These are phyloP conservation scores for Myiopsitta monachus DNA, from an alignment of 2,113 vertebrate species.

Conservation along the genomic window DNA sequence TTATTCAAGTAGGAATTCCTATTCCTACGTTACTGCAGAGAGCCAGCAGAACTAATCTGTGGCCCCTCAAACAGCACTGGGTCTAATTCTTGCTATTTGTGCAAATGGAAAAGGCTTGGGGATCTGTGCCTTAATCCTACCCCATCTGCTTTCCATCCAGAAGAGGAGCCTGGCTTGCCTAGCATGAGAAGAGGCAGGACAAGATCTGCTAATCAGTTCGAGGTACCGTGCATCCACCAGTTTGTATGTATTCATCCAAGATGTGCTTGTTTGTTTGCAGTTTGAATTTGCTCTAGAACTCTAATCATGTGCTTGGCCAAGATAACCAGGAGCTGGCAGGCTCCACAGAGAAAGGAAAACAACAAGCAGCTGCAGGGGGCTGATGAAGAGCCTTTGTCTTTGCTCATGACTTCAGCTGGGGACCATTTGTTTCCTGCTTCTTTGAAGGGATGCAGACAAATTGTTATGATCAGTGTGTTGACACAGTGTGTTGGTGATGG, in stretches of 20 bases:
- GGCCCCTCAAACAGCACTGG: neutral
- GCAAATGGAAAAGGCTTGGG: neutral
- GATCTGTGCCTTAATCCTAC: neutral
- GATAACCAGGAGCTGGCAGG: conserved; percentile 41
- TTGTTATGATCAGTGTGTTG: neutral
- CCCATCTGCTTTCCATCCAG: neutral
- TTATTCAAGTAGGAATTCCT: neutral
- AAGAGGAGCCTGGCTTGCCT: neutral
- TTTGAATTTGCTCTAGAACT: conserved; percentile 20
- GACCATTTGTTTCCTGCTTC: conserved; percentile 10
- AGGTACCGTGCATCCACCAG: neutral
- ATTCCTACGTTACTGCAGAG: neutral
- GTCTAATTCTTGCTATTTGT: neutral
- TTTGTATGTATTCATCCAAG: neutral
- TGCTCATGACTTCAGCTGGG: conserved; percentile 27
- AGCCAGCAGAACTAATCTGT: neutral
- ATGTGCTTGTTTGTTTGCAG: conserved; percentile 43
- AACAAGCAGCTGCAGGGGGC: conserved; percentile 56
- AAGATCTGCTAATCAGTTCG: neutral
- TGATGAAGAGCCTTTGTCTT: conserved; percentile 63
- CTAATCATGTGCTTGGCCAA: conserved; percentile 46
- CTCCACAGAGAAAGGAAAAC: conserved; percentile 35
- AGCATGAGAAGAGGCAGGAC: neutral
- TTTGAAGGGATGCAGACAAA: neutral
- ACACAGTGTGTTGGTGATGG: neutral